phyloP scores from a whole-genome alignment of 2,797 vertebrate species.

The Selene dorsalis region DNA sequence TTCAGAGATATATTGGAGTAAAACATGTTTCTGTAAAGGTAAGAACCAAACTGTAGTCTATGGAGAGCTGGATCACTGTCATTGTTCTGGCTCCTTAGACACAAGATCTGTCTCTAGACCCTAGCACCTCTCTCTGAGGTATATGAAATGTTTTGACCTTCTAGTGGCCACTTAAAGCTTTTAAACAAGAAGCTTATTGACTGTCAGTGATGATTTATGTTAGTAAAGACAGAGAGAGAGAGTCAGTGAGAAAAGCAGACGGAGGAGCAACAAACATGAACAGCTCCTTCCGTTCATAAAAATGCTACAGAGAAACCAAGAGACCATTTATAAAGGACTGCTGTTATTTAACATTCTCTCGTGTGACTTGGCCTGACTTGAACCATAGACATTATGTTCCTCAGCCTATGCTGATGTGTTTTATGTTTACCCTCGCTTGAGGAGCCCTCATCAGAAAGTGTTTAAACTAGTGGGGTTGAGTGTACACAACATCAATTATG shows the following conservation, averaged over 20 bases:
- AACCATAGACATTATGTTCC: constrained; percentile 5
- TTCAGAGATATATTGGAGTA: constrained; percentile 17
- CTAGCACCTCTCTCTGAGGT: constrained; percentile 58
- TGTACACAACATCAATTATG: background rate
- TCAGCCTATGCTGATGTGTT: background rate
- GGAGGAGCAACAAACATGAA: constrained; percentile 36
- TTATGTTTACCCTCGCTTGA: constrained; percentile 4
- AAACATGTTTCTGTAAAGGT: constrained; percentile 9
- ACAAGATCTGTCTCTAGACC: constrained; percentile 52
- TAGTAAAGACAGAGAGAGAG: constrained; percentile 31
- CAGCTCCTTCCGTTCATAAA: constrained; percentile 5
- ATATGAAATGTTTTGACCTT: constrained; percentile 64
- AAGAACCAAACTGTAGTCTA: constrained; percentile 36
- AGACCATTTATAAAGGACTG: background rate
- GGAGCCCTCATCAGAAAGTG: background rate
- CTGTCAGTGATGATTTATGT: constrained; percentile 75
- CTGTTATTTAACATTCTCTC: constrained; percentile 6
- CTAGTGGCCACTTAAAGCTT: constrained; percentile 69
- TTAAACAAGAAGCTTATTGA: constrained; percentile 74
- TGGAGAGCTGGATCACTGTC: constrained; percentile 44
- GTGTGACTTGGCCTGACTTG: background rate
- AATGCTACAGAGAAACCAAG: background rate
- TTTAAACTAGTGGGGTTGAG: background rate
- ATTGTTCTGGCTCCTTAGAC: constrained; percentile 52
- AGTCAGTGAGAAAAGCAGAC: constrained; percentile 12